Conservation (phyloP, 2,888 invertebrate genomes). For the Blomia tropicalis region DNA sequence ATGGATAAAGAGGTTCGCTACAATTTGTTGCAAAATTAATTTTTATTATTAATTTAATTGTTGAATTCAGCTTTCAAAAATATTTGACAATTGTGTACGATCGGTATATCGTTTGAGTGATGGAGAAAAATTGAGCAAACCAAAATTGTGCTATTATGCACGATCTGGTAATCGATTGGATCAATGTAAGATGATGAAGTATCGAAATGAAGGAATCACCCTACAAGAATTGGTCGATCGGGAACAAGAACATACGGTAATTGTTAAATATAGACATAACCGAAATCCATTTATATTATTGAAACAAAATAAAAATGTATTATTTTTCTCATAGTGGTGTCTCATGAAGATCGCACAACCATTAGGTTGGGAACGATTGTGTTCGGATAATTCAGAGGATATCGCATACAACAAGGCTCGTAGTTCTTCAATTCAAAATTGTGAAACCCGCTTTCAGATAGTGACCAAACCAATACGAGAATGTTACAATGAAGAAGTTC, state of each 20-base stretch:
- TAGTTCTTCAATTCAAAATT: constrained; percentile 5
- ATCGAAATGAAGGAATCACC: not conserved
- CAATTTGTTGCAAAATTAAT: not conserved
- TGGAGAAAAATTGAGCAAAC: not conserved
- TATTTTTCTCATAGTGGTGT: constrained; percentile 15
- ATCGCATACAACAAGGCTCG: not conserved
- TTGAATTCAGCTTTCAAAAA: constrained; percentile 4
- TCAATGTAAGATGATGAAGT: constrained; percentile 13
- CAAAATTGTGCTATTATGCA: constrained; percentile 14
- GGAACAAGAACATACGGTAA: constrained; percentile 19
- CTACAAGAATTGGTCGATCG: constrained; percentile 12
- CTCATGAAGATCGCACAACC: constrained; percentile 20
- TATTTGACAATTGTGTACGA: constrained; percentile 19
- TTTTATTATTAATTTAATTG: not conserved
- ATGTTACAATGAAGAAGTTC: not conserved
- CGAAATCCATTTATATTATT: not conserved
- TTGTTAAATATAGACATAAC: not conserved
- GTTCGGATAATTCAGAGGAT: not conserved
- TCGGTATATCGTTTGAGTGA: not conserved
- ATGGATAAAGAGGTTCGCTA: constrained; percentile 16
- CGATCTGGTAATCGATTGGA: constrained; percentile 6
- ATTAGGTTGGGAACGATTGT: constrained; percentile 21
- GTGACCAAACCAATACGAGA: not conserved
- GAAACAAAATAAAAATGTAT: too few species aligned
- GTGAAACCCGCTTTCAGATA: constrained; percentile 4